Percentiles rank a stretch among this genome's conserved stretches.
phyloP scores from a whole-genome alignment of 2,797 vertebrate species.

The Lateolabrax maculatus region DNA sequence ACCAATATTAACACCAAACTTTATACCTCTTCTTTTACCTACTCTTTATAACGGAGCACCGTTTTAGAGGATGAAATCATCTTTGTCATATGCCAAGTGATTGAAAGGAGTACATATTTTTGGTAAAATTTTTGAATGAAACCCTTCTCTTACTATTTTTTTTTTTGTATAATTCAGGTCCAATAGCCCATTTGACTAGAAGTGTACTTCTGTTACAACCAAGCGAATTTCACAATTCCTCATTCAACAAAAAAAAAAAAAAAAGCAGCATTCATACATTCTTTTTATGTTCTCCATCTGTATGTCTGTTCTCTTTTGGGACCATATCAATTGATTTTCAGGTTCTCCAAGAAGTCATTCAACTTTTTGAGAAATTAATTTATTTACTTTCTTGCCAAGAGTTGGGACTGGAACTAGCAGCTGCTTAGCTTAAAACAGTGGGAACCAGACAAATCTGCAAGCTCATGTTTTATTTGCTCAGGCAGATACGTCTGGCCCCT shows the following conservation, averaged over 20 bases:
- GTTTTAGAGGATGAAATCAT: neutral
- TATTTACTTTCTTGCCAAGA: neutral
- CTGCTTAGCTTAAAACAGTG: neutral
- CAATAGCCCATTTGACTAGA: conserved; percentile 5
- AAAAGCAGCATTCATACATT: conserved; percentile 62
- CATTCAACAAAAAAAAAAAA: no score
- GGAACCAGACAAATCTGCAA: no score
- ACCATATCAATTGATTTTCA: conserved; percentile 4
- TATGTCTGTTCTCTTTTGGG: conserved; percentile 4
- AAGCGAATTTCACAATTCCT: conserved; percentile 36
- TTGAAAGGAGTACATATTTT: conserved; percentile 1
- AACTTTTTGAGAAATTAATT: conserved; percentile 13
- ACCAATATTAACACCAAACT: neutral
- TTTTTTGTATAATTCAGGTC: conserved; percentile 23
- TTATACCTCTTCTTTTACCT: neutral
- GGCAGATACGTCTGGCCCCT: no score
- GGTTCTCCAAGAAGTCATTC: neutral
- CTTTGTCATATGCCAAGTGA: neutral
- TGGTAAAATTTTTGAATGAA: conserved; percentile 37
- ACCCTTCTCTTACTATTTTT: conserved; percentile 8
- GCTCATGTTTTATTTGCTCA: no score
- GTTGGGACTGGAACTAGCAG: neutral
- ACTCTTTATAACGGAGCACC: conserved; percentile 15
- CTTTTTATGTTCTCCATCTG: conserved; percentile 18
- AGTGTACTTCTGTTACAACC: conserved; percentile 35